Evolutionary conservation across 1,140 invertebrate genomes (phyloP).

Genomic region (Hylaeus anthracinus): DNA sequence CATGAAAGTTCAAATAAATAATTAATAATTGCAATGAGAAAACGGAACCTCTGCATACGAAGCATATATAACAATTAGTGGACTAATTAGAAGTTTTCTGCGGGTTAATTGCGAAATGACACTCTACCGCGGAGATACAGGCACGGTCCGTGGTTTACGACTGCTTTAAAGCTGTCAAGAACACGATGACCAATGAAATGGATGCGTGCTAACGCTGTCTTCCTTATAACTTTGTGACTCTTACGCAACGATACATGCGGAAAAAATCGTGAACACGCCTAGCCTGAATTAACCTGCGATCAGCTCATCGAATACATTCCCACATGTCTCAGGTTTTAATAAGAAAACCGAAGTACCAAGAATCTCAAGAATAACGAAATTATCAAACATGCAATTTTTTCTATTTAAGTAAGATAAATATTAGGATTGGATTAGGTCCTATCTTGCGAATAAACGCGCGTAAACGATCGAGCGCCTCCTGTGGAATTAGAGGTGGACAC

Average conservation of each 20-base stretch:
- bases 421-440: too few relatives aligned
- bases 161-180: constrained; percentile 69
- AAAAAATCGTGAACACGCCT: constrained; percentile 35
- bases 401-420: too few relatives aligned
- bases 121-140: constrained; percentile 37
- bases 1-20: too few relatives aligned
- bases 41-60: too few relatives aligned
- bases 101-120: constrained; percentile 56
- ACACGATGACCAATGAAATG: constrained; percentile 73
- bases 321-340: constrained; percentile 21
- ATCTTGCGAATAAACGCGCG: too few relatives aligned
- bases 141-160: constrained; percentile 67
- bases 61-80: too few relatives aligned
- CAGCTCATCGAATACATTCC: constrained; percentile 28
- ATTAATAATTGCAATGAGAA: background rate
- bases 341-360: background rate
- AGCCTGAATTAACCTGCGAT: constrained; percentile 22
- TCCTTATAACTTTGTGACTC: constrained; percentile 69
- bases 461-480: too few relatives aligned
- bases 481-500: constrained; percentile 35
- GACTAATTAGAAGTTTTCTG: too few relatives aligned
- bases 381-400: too few relatives aligned
- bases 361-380: too few relatives aligned
- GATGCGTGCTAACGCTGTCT: constrained; percentile 60
- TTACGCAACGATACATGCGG: constrained; percentile 48